Evolutionary conservation across 2,888 invertebrate species (phyloP), one percentile per base, ranked within the genome.

Genomic region (Sycophila texana): DNA sequence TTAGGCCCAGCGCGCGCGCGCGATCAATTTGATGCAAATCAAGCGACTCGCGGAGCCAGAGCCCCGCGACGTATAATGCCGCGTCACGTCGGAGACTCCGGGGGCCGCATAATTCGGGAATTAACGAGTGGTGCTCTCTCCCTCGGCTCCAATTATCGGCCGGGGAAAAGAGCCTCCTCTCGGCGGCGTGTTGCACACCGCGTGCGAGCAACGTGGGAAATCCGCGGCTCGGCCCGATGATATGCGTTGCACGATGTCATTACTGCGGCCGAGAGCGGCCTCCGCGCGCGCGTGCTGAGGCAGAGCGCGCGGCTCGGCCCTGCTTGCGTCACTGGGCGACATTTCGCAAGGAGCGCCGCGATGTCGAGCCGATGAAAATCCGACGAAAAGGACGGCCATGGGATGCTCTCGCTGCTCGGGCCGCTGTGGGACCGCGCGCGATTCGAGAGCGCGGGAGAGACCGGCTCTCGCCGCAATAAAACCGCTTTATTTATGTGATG

Each of bases 21-120:
- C 84, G 88, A 88, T 89, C 89, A 89, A 90, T 89, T 90, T 87
- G 86, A 90, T 90, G 90, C 89, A 90, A 90, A 90, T 90, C 88
- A 86, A 87, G 87, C 87, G 89, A 7, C 88, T 89, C 86, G 88
- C 88, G 85, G 87, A 87, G 87, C 30, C 85, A n/a, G n/a, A 85
- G 83, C 74, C 78, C 72, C 68, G 55, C 57, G 51, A 51, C 81
- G 83, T 82, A 83, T 83, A 80, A 84, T 83, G 84, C 83, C 79
- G 78, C 81, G 84, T 83, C 81, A 74, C 83, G 85, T 83, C 84
- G 83, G 83, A 83, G 81, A 82, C 80, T 84, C 82, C 74, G 80
- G 74, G 83, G 76, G 85, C 87, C 78, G 86, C 87, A 73, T 80
- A 77, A 86, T 89, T 89, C 85, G 88, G 86, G 87, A 89, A 89